Percentiles rank a stretch among this genome's conserved stretches.
Evolutionary conservation across 2,888 invertebrate genomes (phyloP).

Genomic region (Rotaria macrura): DNA sequence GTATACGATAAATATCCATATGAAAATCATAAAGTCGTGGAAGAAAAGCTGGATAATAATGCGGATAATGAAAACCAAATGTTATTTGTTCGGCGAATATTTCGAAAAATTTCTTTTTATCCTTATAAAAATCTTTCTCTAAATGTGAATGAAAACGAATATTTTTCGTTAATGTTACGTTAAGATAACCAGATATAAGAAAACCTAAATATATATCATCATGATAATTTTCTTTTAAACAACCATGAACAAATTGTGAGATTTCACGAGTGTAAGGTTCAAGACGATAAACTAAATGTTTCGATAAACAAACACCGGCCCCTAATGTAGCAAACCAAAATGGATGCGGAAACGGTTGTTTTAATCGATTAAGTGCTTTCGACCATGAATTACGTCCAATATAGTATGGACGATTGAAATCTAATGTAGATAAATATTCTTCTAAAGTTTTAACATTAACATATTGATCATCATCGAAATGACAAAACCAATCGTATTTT

Average conservation of each 20-base stretch:
- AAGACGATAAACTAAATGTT: neutral
- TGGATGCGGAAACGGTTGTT: conserved; percentile 54
- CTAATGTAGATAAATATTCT: conserved; percentile 41
- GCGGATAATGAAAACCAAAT: neutral
- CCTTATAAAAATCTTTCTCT: neutral
- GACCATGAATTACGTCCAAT: conserved; percentile 2
- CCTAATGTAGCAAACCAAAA: conserved; percentile 99
- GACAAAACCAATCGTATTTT: conserved; percentile 72
- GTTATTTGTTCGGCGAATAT: neutral
- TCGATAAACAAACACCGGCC: conserved; percentile 71
- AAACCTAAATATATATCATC: conserved; percentile 8
- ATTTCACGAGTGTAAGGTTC: neutral
- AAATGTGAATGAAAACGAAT: neutral
- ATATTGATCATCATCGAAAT: conserved; percentile 97
- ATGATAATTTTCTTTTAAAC: neutral
- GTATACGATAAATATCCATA: neutral
- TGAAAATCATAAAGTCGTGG: neutral
- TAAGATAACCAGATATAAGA: neutral
- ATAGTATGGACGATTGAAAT: neutral
- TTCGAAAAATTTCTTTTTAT: neutral
- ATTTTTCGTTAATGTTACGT: neutral
- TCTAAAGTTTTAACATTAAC: conserved; percentile 80
- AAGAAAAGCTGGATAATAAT: neutral
- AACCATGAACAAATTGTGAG: neutral
- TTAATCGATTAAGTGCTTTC: neutral